Base-by-base conservation (phyloP, 2,113 vertebrate species). In the Nicator chloris region DNA sequence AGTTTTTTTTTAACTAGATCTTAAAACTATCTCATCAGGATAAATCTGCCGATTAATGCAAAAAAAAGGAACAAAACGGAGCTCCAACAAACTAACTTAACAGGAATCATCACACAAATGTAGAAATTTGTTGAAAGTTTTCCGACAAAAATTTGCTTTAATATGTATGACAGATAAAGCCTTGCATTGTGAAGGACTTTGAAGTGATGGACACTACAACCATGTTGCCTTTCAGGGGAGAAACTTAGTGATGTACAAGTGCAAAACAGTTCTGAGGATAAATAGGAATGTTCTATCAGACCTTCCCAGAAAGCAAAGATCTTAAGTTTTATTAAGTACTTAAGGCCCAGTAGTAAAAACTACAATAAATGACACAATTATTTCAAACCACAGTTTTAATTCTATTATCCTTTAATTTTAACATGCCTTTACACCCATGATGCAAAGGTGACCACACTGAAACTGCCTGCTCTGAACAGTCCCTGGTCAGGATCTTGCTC, bases 391-490 rank as follows among this genome's bases (percentile, higher is more conserved):
- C 26, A 64, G 26, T 14, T 89, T 91, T 35, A 69, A 75, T 68
- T 39, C 20, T 33, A 39, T 60, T 37, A 23, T 56, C 63, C 3
- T 87, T 91, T 51, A 45, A 56, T 51, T 42, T 56, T 30, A 68
- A n/a, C 3, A 5, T n/a, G 37, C 30, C 30, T 85, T 68, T 70
- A 50, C 15, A 35, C 11, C 21, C 2, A 1, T 31, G 51, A 30
- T 72, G 12, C 49, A 56, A 51, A 56, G 21, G 28, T 73, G 51
- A 42, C 7, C 37, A 20, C 22, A 14, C 8, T 31, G 40, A 57
- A 76, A 35, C 37, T n/a, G 22, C 30, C 63, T 42, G 20, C 50
- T 65, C 0, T 7, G 22, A 76, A 56, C 0, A 0, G 37, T 63
- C 6, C 6, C 53, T 60, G 49, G n/a, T 30, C 39, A 63, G 37